Base-by-base conservation (phyloP, 2,797 vertebrate genomes). In the Neosalanx taihuensis region DNA sequence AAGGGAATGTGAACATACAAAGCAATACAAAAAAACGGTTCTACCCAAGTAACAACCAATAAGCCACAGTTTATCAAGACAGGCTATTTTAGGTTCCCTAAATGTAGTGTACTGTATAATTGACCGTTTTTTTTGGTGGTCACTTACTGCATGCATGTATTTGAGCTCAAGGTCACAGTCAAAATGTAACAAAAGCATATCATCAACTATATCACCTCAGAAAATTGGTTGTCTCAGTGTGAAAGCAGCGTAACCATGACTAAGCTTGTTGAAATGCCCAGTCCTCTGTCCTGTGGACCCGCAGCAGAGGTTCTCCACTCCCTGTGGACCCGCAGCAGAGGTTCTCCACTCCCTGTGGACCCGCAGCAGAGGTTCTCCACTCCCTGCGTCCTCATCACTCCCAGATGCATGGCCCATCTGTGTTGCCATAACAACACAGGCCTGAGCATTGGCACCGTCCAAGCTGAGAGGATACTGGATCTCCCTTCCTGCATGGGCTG, bases 11-110 rank as follows among this genome's bases (percentile, higher is more conserved):
- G 69, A 76, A 74, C 72, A 72, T 72, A 76, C 58, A 33, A 79
- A 88, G 86, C 86, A 88, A 89, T 90, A 88, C 69, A 20, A 41
- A 70, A 53, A 74, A 18, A 18, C 37, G 33, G 63, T 46, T 81
- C 77, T 69, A 71, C 64, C 75, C 74, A 83, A 77, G 31, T 35
- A 74, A 73, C 2, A 80, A 62, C 4, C 0, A 26, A 78, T 70
- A 73, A 76, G 41, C 69, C 70, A 70, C 29, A 76, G 56, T 10
- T 68, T 62, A 76, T 71, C 6, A 41, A 41, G 9, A 7, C 37
- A 41, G 37, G 9, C 37, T 77, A 57, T 67, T 15, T 29, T 31
- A 2, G 23, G 71, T 33, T 2, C 64, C 4, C 56, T 41, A 67
- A 29, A 9, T 0, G 35, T 18, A 72, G 67, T 69, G 62, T 46